Percentiles rank a stretch among this genome's conserved stretches.
phyloP scores from a whole-genome alignment of 2,113 vertebrate species.

The Candoia aspera region DNA sequence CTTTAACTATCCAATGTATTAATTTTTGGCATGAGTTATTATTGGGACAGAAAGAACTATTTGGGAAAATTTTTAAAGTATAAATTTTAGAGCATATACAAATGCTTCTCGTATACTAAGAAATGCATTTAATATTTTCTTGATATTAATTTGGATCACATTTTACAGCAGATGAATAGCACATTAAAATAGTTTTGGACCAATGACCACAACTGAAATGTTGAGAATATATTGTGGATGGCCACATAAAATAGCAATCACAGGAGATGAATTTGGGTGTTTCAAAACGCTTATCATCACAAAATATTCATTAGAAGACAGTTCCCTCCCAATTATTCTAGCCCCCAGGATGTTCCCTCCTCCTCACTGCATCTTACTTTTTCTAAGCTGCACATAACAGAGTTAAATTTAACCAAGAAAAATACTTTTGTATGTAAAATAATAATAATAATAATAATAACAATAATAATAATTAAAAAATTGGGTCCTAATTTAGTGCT shows the following conservation, averaged over 20 bases:
- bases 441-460: too few relatives aligned
- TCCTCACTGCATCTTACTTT: background rate
- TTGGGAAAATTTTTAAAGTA: background rate
- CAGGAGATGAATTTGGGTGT: background rate
- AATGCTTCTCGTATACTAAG: background rate
- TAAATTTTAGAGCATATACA: background rate
- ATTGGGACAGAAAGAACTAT: background rate
- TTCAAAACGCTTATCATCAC: background rate
- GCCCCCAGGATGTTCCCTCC: background rate
- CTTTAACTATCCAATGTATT: background rate
- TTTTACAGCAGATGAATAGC: background rate
- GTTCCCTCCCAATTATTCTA: background rate
- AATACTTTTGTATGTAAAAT: background rate
- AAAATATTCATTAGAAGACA: background rate
- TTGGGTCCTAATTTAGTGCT: background rate
- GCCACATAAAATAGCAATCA: background rate
- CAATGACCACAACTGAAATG: background rate
- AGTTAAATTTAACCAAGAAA: background rate
- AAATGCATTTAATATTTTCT: background rate
- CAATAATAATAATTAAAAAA: background rate
- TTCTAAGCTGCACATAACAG: background rate
- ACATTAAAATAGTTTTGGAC: background rate
- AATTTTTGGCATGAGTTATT: background rate
- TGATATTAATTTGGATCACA: background rate
- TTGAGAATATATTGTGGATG: background rate